phyloP scores from a whole-genome alignment of 2,888 invertebrate species.

The Drosophila demipolita region DNA sequence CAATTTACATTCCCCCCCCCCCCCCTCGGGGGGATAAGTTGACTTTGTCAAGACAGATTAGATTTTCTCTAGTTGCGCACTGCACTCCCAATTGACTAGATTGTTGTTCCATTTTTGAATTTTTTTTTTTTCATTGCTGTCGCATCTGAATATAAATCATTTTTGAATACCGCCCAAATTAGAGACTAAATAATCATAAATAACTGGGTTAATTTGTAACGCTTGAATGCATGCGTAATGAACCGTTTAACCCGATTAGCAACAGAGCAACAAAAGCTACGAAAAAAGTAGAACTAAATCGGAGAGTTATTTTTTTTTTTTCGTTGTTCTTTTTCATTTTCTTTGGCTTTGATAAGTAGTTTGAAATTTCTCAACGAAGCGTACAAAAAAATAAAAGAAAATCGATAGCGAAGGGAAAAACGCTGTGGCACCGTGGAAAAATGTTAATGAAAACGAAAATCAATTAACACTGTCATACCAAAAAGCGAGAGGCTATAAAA shows the following conservation, averaged over 20 bases:
- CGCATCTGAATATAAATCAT: constrained; percentile 60
- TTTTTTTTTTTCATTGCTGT: constrained; percentile 1
- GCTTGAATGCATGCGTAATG: constrained; percentile 77
- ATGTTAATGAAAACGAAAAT: constrained; percentile 71
- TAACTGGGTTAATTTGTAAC: constrained; percentile 82
- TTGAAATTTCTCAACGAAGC: constrained; percentile 45
- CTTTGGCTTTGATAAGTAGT: constrained; percentile 35
- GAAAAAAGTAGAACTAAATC: constrained; percentile 16
- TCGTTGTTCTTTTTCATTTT: constrained; percentile 8
- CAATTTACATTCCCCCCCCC: constrained; percentile 63
- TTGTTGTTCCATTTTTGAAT: constrained; percentile 1
- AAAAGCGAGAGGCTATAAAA: constrained; percentile 20
- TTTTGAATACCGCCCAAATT: constrained; percentile 52
- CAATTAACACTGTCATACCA: constrained; percentile 76
- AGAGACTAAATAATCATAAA: constrained; percentile 73
- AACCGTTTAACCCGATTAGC: constrained; percentile 73
- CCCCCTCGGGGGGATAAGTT: constrained; percentile 12
- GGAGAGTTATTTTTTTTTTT: constrained; percentile 1
- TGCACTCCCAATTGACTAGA: constrained; percentile 2
- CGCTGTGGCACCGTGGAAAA: constrained; percentile 24
- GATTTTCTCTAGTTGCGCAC: constrained; percentile 2
- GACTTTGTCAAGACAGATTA: constrained; percentile 16
- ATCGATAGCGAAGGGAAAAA: constrained; percentile 9
- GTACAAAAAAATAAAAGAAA: constrained; percentile 22
- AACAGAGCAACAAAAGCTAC: constrained; percentile 12